A percentile compares a stretch with the other conserved stretches of the same genome.
Evolutionary conservation across 1,140 invertebrate genomes (phyloP).

Genomic region (Cydia pomonella): DNA sequence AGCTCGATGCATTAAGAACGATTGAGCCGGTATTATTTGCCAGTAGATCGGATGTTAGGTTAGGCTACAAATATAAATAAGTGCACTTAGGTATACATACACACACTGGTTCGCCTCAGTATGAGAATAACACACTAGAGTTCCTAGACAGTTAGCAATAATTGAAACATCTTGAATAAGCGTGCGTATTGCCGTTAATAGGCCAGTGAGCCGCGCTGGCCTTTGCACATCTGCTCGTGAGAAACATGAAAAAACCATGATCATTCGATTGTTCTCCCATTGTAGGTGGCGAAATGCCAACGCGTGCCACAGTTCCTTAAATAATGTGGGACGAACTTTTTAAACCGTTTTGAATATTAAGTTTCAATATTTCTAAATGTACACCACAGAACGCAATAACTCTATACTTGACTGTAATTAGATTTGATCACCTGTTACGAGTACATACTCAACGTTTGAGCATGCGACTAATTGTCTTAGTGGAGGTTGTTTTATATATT

Average conservation of each 20-base stretch:
- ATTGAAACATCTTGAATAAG: constrained; percentile 54
- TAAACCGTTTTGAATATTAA: background rate
- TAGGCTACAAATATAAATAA: no score
- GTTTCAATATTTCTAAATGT: background rate
- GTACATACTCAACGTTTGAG: no score
- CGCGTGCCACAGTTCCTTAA: constrained; percentile 19
- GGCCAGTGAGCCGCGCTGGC: constrained; percentile 46
- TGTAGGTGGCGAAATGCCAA: constrained; percentile 46
- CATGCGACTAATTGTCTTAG: no score
- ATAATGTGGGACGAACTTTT: constrained; percentile 7
- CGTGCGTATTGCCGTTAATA: constrained; percentile 45
- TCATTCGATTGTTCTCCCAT: constrained; percentile 44
- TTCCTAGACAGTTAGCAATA: constrained; percentile 45
- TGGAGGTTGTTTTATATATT: no score
- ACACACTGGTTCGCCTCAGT: no score
- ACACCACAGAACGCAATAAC: background rate
- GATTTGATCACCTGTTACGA: no score
- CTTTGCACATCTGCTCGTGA: constrained; percentile 60
- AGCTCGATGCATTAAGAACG: no score
- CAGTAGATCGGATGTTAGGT: no score
- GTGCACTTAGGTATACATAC: no score
- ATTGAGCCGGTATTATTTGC: no score
- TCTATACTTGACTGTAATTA: no score
- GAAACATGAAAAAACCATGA: constrained; percentile 52
- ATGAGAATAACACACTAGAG: background rate